Base-by-base conservation (phyloP, 2,888 invertebrate genomes). In the Tipula vernalis region DNA sequence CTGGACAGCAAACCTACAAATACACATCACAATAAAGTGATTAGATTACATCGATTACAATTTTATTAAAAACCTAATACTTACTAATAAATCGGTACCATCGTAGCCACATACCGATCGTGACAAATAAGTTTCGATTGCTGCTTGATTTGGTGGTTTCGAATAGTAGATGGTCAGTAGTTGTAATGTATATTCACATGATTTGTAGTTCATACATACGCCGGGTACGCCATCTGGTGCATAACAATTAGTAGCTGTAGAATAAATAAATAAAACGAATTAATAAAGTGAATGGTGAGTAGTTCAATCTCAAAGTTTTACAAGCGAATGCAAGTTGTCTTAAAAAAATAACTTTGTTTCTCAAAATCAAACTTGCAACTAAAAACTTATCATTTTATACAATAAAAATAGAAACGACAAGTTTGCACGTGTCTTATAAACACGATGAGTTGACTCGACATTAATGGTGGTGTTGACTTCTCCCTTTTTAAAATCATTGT, bases 61-160 rank as follows among this genome's bases (percentile, higher is more conserved):
- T 28, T 15, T 71, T 15, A 28, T 71, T 83, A 51, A 12, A 44
- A 10, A 12, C 6, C 10, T 5, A 44, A 51, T 36, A 85, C 87
- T 88, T 89, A 97, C 96, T 91, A 94, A 92, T 12, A 96, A 96
- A 87, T 93, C 92, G 5, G 89, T 90, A 0, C 94, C 94, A 12
- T 94, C 93, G 88, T 93, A 95, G 0, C 95, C 95, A 89, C 97
- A 97, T 15, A 95, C 92, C 0, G 95, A 95, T 85, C 92, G 92
- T 87, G 94, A 92, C 86, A 97, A 89, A 88, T 89, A 92, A 86
- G 89, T 90, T 89, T 90, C 91, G 89, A 90, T 92, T 87, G 90
- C 92, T 89, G 88, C 89, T 86, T 88, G 90, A 89, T 87, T 90
- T 89, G 88, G 89, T 71, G 86, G 86, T 51, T 87, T 89, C 88